Evolutionary conservation across 2,113 vertebrate species (phyloP), one percentile per base, ranked within the genome.

Genomic region (Bombycilla garrulus): DNA sequence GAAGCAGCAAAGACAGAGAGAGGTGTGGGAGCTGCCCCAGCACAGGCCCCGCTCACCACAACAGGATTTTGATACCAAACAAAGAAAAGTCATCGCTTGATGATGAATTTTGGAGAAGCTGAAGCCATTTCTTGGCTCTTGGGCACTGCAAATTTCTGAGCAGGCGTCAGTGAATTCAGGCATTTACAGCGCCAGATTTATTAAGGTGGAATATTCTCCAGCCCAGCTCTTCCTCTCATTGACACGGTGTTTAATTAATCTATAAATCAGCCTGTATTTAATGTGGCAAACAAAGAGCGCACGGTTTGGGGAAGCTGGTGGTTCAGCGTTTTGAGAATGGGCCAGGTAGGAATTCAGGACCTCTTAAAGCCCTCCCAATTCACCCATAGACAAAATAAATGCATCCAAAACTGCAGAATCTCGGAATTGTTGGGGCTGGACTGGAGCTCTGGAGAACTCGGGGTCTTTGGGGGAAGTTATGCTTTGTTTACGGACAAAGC

Each of bases 1-100:
- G 81, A 38, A 64, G 58, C 64, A 73, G 73, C 26, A 56, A 19
- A 21, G 0, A 24, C 44, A 40, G 25, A 4, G 6, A 17, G 69
- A 56, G 45, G 12, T 13, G 12, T 18, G 64, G 56, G 73, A 47
- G 51, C 42, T 12, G 9, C 21, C 9, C 12, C n/a, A 8, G 36
- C 3, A 10, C 57, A 23, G 62, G 60, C 45, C 10, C 24, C n/a
- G 36, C 47, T 56, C 28, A 15, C 24, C 2, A 0, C 1, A 0
- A 5, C 51, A 12, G 25, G 31, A 19, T 21, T 28, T 38, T 29
- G 40, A 60, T 5, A 36, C n/a, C 51, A 17, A 58, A 40, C 14
- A 20, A n/a, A 12, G 38, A 19, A 12, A 45, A 36, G 17, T 16
- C 60, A 12, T n/a, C 29, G 9, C 2, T 5, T 1, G 6, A 2